Conservation (phyloP, 2,888 invertebrate species). For the Camptogramma bilineatum region DNA sequence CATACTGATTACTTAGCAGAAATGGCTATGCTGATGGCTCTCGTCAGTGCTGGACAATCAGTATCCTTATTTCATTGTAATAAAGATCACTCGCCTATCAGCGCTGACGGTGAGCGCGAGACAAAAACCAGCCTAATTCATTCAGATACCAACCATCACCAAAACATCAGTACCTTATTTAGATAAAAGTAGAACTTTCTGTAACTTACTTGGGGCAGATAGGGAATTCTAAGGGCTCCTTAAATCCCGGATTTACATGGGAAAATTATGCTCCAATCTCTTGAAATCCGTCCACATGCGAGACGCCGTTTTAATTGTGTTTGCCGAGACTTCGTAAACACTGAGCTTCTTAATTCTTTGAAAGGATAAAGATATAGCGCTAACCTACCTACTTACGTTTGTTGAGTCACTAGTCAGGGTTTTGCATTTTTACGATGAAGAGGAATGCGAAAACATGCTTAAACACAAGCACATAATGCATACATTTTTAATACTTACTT, state of each 20-base stretch:
- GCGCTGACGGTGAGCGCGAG: no score
- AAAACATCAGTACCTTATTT: slow-evolving; percentile 48
- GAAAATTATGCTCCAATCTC: slow-evolving; percentile 74
- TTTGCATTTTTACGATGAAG: not conserved
- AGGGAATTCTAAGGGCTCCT: slow-evolving; percentile 63
- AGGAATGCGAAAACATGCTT: no score
- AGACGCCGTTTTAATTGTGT: slow-evolving; percentile 79
- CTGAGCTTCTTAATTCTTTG: slow-evolving; percentile 62
- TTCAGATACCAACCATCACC: slow-evolving; percentile 22
- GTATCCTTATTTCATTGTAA: no score
- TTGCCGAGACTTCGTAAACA: slow-evolving; percentile 73
- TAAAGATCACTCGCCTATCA: no score
- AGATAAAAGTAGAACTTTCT: slow-evolving; percentile 44
- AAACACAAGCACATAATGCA: no score
- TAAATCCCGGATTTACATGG: slow-evolving; percentile 70
- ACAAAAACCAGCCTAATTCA: no score
- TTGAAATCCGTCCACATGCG: slow-evolving; percentile 71
- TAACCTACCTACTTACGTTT: slow-evolving; percentile 1
- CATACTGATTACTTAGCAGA: no score
- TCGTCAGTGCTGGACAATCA: no score
- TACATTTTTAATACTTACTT: not conserved
- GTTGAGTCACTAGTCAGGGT: not conserved
- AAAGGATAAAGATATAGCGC: slow-evolving; percentile 27
- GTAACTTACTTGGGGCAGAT: slow-evolving; percentile 61
- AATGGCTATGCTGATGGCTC: no score